Percentiles rank a stretch among this genome's conserved stretches.
Conservation (phyloP, 1,140 invertebrate species). For the Panagrolaimus sp. region DNA sequence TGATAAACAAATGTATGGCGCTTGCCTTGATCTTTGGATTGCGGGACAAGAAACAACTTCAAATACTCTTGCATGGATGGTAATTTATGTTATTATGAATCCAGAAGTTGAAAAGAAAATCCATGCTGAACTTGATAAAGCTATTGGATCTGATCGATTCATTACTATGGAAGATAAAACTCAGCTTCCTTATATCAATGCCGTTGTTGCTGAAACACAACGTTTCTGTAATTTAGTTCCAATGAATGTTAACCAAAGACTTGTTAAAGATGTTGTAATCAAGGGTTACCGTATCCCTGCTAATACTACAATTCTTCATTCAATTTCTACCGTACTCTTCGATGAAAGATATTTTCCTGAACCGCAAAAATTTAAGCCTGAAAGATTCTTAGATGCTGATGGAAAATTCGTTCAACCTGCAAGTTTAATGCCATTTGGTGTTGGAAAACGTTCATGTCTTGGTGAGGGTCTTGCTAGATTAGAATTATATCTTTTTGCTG, state of each 20-base stretch:
- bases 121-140: constrained; percentile 22
- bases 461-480: constrained; percentile 14
- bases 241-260: constrained; percentile 4
- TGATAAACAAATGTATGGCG: constrained; percentile 9
- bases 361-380: constrained; percentile 15
- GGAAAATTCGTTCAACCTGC: constrained; percentile 14
- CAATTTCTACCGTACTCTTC: constrained; percentile 15
- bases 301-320: constrained; percentile 1
- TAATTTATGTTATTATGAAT: constrained; percentile 17
- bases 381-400: constrained; percentile 17
- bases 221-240: constrained; percentile 19
- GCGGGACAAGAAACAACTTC: constrained; percentile 28
- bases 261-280: constrained; percentile 11
- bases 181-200: constrained; percentile 18
- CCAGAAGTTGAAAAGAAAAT: constrained; percentile 24
- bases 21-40: constrained; percentile 17
- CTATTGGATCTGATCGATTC: constrained; percentile 21
- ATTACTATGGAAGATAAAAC: constrained; percentile 16
- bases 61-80: constrained; percentile 20
- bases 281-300: constrained; percentile 7
- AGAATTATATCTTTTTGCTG: constrained; percentile 16
- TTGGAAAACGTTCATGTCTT: constrained; percentile 19
- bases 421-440: constrained; percentile 19
- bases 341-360: constrained; percentile 19
- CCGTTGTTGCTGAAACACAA: constrained; percentile 15